A percentile compares a stretch with the other conserved stretches of the same genome.
phyloP scores from a whole-genome alignment of 1,140 invertebrate genomes.

The Pygmarrhopalites habei region DNA sequence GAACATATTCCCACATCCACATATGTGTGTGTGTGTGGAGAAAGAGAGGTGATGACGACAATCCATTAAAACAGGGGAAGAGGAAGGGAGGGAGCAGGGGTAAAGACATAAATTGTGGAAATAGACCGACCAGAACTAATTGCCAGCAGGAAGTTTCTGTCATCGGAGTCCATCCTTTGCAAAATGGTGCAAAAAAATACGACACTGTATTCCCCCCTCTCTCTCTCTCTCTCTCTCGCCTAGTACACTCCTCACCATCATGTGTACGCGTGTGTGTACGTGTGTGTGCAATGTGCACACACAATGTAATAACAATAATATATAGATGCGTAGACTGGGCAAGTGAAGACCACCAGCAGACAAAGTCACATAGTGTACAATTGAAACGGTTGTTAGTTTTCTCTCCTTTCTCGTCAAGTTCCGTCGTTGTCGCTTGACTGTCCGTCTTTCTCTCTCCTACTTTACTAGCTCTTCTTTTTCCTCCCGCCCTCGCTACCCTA shows the following conservation, averaged over 20 bases:
- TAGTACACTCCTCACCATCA: too few relatives aligned
- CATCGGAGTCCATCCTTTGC: too few relatives aligned
- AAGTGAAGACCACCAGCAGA: not conserved
- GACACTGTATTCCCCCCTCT: too few relatives aligned
- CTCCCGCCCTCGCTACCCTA: too few relatives aligned
- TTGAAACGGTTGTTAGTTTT: too few relatives aligned
- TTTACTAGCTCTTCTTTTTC: too few relatives aligned
- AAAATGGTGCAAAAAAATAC: too few relatives aligned
- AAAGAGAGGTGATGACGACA: slow-evolving; percentile 76
- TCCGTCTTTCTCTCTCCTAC: too few relatives aligned
- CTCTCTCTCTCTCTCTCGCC: too few relatives aligned
- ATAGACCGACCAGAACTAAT: slow-evolving; percentile 62
- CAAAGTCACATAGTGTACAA: too few relatives aligned
- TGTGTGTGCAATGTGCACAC: not conserved
- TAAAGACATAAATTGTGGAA: slow-evolving; percentile 73
- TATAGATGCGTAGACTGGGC: not conserved
- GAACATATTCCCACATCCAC: not conserved
- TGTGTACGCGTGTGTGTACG: not conserved
- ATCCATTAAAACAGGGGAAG: slow-evolving; percentile 63
- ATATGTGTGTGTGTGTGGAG: slow-evolving; percentile 59
- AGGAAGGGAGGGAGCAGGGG: slow-evolving; percentile 45
- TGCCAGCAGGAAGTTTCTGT: slow-evolving; percentile 73
- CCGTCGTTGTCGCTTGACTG: too few relatives aligned
- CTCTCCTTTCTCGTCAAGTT: too few relatives aligned
- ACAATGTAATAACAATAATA: not conserved